These are phyloP conservation scores for Teleogryllus occipitalis DNA, from an alignment of 1,140 invertebrate genomes.

Conservation along the genomic window DNA sequence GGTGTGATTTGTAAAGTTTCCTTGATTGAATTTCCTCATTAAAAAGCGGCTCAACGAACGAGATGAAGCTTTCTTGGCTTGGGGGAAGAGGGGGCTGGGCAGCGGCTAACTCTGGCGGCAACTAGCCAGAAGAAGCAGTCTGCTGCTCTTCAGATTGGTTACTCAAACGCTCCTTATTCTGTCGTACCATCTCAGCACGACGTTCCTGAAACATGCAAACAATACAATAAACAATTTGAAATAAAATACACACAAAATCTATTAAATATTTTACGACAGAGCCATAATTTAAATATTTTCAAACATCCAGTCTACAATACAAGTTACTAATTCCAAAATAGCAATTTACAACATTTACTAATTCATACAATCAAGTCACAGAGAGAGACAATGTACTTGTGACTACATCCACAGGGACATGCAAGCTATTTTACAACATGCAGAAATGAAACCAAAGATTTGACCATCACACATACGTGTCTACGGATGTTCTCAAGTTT, in stretches of 20 bases:
- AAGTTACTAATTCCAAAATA: no score
- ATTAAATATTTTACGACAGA: no score
- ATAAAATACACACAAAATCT: no score
- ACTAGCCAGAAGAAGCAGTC: constrained; percentile 52
- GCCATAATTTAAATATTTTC: no score
- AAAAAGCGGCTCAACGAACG: constrained; percentile 10
- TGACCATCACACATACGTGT: constrained; percentile 48
- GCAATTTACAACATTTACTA: no score
- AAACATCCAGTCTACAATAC: no score
- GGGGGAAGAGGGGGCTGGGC: constrained; percentile 13
- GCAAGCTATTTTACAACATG: constrained; percentile 9
- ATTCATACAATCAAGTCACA: no score
- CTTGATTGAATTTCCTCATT: constrained; percentile 27
- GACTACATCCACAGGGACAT: not conserved
- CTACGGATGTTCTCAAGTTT: constrained; percentile 70
- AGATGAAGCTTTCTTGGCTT: constrained; percentile 15
- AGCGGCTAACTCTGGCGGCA: not conserved
- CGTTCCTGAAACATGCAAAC: constrained; percentile 55
- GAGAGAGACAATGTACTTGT: no score
- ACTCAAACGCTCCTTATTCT: constrained; percentile 63
- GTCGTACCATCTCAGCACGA: constrained; percentile 72
- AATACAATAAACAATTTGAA: no score
- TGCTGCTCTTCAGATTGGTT: constrained; percentile 39
- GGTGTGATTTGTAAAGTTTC: constrained; percentile 4
- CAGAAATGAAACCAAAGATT: constrained; percentile 16